These are phyloP conservation scores for Cyanistes caeruleus DNA, from an alignment of 2,113 vertebrate species.

Conservation along the genomic window DNA sequence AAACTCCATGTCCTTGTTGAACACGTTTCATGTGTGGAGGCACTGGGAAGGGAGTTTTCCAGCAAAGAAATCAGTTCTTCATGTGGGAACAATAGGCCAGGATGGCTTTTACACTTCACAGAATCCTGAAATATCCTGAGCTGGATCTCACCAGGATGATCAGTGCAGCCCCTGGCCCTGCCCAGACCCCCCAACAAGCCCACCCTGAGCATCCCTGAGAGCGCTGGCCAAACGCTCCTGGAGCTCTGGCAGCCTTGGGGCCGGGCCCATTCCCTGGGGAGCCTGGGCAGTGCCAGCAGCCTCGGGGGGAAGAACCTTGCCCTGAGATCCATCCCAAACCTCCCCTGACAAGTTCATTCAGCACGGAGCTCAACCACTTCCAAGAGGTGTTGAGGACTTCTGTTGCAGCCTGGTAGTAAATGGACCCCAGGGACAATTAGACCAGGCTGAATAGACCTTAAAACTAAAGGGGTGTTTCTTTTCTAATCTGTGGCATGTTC, in stretches of 20 bases:
- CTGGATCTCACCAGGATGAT: rapidly evolving
- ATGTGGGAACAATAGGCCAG: neutral
- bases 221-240: neutral
- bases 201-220: neutral
- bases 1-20: neutral
- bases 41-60: conserved; percentile 1
- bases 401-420: neutral
- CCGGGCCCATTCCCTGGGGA: neutral
- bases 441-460: neutral
- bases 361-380: neutral
- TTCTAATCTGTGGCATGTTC: neutral
- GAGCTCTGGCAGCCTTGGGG: neutral
- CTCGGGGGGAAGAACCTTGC: neutral
- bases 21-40: neutral
- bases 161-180: rapidly evolving
- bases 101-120: neutral
- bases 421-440: no score
- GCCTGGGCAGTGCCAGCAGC: neutral
- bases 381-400: neutral
- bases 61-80: neutral
- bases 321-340: neutral
- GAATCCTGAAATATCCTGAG: neutral
- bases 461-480: neutral
- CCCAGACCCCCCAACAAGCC: neutral
- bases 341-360: neutral